These are phyloP conservation scores for Atherix ibis DNA, from an alignment of 2,888 invertebrate genomes.

Conservation along the genomic window DNA sequence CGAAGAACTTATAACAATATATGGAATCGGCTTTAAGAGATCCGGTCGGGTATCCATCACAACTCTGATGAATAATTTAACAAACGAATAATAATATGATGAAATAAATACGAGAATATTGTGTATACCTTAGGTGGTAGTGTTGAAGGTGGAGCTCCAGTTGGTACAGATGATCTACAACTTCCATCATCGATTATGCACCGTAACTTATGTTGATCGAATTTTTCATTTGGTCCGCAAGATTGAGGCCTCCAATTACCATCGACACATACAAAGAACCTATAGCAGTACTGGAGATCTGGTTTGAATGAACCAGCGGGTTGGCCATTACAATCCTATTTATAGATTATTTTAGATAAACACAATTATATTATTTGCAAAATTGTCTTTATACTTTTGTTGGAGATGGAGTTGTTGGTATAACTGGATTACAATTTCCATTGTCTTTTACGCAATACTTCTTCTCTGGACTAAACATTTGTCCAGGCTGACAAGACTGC, in stretches of 20 bases:
- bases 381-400: too few species aligned
- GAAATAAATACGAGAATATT: too few species aligned
- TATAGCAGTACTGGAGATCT: neutral
- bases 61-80: too few species aligned
- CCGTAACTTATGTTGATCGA: neutral
- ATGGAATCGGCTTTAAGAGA: neutral
- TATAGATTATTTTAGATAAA: too few species aligned
- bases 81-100: too few species aligned
- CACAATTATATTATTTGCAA: too few species aligned
- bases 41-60: neutral
- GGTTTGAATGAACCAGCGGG: constrained; percentile 2
- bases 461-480: neutral
- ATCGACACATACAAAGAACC: constrained; percentile 14
- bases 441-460: neutral
- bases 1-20: constrained; percentile 2
- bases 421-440: constrained; percentile 18
- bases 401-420: constrained; percentile 1
- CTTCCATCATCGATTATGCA: constrained; percentile 5
- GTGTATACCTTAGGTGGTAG: too few species aligned
- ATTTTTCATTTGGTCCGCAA: constrained; percentile 2
- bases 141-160: too few species aligned
- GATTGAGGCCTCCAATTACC: constrained; percentile 10
- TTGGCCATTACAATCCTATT: neutral
- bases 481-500: neutral
- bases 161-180: too few species aligned